A percentile compares a stretch with the other conserved stretches of the same genome.
Evolutionary conservation across 2,797 vertebrate genomes (phyloP).

Genomic region (Neostethus bicornis): DNA sequence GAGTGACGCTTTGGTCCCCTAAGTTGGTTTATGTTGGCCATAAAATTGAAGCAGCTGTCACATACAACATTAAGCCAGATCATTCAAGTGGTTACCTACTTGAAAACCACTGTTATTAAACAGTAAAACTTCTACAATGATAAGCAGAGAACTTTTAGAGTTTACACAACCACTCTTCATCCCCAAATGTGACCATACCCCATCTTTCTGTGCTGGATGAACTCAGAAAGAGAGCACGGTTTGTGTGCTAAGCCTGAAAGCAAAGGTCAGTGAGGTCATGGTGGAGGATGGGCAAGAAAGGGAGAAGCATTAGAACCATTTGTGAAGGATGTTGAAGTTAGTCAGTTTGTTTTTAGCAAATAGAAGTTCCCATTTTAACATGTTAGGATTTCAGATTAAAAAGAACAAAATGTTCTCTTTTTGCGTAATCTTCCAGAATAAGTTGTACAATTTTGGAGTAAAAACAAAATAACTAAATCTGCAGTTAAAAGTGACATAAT

Average conservation of each 20-base stretch:
- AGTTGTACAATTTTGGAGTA: no score
- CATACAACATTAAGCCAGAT: not conserved
- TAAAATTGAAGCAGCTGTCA: not conserved
- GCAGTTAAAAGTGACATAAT: no score
- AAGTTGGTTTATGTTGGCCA: not conserved
- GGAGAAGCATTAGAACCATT: not conserved
- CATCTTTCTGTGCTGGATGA: not conserved
- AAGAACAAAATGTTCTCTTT: not conserved
- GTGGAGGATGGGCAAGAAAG: constrained; percentile 4
- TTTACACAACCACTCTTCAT: not conserved
- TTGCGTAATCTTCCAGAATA: not conserved
- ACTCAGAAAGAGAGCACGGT: not conserved
- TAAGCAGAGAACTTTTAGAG: not conserved
- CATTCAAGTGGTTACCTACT: not conserved
- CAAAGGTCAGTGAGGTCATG: constrained; percentile 5
- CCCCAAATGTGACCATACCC: not conserved
- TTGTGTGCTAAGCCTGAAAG: constrained; percentile 1
- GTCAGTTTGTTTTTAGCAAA: not conserved
- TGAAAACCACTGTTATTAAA: not conserved
- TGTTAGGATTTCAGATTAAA: not conserved
- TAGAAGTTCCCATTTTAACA: not conserved
- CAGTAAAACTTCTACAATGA: not conserved
- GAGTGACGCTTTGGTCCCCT: not conserved
- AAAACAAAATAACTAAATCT: no score
- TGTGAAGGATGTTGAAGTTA: not conserved